Conservation (phyloP, 1,140 invertebrate species). For the Bombyx mandarina region DNA sequence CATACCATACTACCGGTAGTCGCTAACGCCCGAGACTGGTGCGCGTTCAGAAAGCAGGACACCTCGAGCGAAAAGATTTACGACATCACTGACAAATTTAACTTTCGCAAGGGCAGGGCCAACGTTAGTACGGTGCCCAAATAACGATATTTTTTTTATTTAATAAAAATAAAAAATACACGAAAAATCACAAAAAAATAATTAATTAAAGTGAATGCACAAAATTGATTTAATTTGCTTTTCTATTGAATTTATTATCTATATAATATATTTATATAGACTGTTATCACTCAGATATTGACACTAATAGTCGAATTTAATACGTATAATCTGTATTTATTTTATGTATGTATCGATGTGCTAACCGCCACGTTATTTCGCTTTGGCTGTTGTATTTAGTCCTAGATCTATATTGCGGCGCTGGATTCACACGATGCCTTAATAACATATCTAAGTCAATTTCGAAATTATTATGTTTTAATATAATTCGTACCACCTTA, state of each 20-base stretch:
- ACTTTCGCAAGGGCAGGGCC: slow-evolving; percentile 35
- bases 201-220: slow-evolving; percentile 64
- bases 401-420: slow-evolving; percentile 46
- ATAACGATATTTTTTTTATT: slow-evolving; percentile 11
- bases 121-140: slow-evolving; percentile 36
- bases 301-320: slow-evolving; percentile 27
- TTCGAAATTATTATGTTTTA: slow-evolving; percentile 46
- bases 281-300: slow-evolving; percentile 37
- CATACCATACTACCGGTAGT: slow-evolving; percentile 56
- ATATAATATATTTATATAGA: slow-evolving; percentile 66
- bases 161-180: slow-evolving; percentile 27
- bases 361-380: slow-evolving; percentile 58
- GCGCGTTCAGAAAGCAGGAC: slow-evolving; percentile 36
- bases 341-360: slow-evolving; percentile 24
- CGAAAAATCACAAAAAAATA: slow-evolving; percentile 56
- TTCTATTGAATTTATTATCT: slow-evolving; percentile 32
- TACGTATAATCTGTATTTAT: slow-evolving; percentile 1
- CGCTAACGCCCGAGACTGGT: slow-evolving; percentile 61
- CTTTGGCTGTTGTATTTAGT: slow-evolving; percentile 66
- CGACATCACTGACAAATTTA: slow-evolving; percentile 37
- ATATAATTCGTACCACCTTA: slow-evolving; percentile 11
- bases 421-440: slow-evolving; percentile 70
- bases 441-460: slow-evolving; percentile 71
- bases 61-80: slow-evolving; percentile 34
- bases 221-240: slow-evolving; percentile 61